phyloP scores from a whole-genome alignment of 1,140 invertebrate genomes.

The Pomacea maculata region DNA sequence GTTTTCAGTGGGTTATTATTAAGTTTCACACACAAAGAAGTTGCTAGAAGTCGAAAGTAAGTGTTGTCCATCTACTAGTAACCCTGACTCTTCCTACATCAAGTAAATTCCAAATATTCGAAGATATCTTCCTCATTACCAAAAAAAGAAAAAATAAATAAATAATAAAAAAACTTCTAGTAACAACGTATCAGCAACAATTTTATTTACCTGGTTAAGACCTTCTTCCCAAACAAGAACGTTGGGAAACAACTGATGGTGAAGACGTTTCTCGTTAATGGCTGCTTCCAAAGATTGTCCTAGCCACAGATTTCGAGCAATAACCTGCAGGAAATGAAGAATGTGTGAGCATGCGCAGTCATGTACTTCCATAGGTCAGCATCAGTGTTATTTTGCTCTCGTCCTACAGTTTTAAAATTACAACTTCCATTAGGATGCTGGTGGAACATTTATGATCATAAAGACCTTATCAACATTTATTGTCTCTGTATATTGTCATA shows the following conservation, averaged over 20 bases:
- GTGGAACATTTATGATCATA: not conserved
- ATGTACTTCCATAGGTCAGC: too few relatives aligned
- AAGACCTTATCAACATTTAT: not conserved
- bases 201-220: constrained; percentile 66
- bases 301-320: constrained; percentile 84
- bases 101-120: too few relatives aligned
- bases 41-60: too few relatives aligned
- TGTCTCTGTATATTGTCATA: too few relatives aligned
- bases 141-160: too few relatives aligned
- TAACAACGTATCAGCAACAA: not conserved
- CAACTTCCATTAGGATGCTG: not conserved
- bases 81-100: too few relatives aligned
- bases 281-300: constrained; percentile 84
- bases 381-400: not conserved
- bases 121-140: too few relatives aligned
- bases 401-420: not conserved
- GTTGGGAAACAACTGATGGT: constrained; percentile 93
- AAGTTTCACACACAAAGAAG: too few relatives aligned
- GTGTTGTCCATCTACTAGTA: too few relatives aligned
- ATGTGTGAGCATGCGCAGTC: too few relatives aligned
- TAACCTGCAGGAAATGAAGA: constrained; percentile 69
- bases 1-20: not conserved
- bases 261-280: constrained; percentile 85
- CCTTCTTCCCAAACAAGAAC: constrained; percentile 81
- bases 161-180: too few relatives aligned